Percentiles rank a stretch among this genome's conserved stretches.
These are phyloP conservation scores for Amphiprion percula DNA, from an alignment of 2,113 vertebrate genomes.

Conservation along the genomic window DNA sequence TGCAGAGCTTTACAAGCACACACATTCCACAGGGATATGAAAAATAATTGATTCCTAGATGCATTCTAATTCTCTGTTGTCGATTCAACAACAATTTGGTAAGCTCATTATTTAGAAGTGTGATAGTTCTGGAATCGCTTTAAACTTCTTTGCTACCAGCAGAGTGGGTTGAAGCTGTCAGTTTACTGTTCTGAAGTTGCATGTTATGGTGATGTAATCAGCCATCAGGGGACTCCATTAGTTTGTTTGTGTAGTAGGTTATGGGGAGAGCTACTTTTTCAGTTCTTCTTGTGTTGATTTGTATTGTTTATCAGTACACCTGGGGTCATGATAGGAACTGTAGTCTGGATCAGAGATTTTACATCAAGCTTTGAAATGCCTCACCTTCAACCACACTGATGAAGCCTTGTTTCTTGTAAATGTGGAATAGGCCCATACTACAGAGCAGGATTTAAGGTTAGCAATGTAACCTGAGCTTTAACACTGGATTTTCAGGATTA, in stretches of 20 bases:
- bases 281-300: neutral
- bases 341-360: slow-evolving; percentile 1
- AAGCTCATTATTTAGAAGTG: slow-evolving; percentile 28
- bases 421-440: neutral
- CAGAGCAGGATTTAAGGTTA: too few relatives aligned
- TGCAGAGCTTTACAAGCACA: neutral
- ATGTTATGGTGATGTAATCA: neutral
- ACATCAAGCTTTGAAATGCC: slow-evolving; percentile 4
- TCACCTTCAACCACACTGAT: neutral
- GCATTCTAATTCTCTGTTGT: slow-evolving; percentile 10
- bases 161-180: neutral
- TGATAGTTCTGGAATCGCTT: neutral
- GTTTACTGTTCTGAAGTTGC: neutral
- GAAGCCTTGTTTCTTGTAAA: neutral
- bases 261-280: neutral
- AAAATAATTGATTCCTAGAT: slow-evolving; percentile 8
- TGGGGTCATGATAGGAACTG: neutral
- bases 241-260: slow-evolving; percentile 22
- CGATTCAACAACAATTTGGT: slow-evolving; percentile 29
- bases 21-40: neutral
- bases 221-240: neutral
- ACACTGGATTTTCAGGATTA: too few relatives aligned
- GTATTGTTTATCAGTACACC: slow-evolving; percentile 9
- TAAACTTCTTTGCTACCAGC: neutral
- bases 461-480: too few relatives aligned